Conservation (phyloP, 2,113 vertebrate genomes). For the Jaculus jaculus region DNA sequence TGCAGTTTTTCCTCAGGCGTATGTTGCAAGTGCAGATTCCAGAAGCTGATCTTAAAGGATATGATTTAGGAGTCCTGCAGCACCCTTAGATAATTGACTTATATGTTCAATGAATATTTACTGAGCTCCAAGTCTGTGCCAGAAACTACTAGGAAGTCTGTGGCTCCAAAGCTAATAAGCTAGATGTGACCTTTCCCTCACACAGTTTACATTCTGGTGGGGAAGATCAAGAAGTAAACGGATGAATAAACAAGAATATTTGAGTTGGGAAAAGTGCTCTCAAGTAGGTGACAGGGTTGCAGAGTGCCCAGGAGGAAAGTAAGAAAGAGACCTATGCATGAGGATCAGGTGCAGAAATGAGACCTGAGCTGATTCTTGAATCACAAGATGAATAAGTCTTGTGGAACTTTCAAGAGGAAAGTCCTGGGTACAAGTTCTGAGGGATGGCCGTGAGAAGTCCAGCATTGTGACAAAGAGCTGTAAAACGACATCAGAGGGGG, state of each 20-base stretch:
- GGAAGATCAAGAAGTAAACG: slow-evolving; percentile 18
- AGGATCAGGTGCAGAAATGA: neutral
- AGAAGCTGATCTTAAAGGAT: neutral
- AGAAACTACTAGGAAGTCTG: neutral
- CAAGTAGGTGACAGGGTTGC: neutral
- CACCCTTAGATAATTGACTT: neutral
- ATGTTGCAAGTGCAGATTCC: neutral
- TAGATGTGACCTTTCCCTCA: neutral
- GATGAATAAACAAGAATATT: slow-evolving; percentile 2
- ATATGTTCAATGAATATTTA: neutral
- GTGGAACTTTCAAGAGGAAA: neutral
- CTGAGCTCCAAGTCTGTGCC: neutral
- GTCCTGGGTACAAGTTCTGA: neutral
- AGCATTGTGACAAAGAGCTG: neutral
- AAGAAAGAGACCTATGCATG: neutral
- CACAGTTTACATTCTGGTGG: neutral
- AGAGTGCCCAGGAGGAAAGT: neutral
- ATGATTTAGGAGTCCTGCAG: neutral
- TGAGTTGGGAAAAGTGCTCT: neutral
- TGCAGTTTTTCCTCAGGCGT: neutral
- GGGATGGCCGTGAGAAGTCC: neutral
- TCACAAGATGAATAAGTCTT: neutral
- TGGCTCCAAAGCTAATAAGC: neutral
- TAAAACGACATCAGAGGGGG: neutral
- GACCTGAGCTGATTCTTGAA: neutral